Percentiles rank a stretch among this genome's conserved stretches.
These are phyloP conservation scores for Oligia latruncula DNA, from an alignment of 2,888 invertebrate genomes.

Conservation along the genomic window DNA sequence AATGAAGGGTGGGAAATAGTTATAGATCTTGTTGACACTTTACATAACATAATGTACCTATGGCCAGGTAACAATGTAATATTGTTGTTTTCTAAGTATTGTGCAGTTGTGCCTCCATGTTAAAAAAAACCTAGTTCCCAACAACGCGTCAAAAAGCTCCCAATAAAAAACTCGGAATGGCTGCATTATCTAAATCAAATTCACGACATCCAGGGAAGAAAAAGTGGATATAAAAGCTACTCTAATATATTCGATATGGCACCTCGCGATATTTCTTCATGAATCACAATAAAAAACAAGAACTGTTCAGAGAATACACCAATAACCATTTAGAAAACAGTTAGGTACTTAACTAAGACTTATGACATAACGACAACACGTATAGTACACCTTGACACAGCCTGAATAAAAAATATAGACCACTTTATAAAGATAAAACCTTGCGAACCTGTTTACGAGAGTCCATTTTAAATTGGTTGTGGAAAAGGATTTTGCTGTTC, in stretches of 20 bases:
- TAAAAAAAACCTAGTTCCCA: too few relatives aligned
- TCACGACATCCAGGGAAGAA: neutral
- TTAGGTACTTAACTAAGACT: too few relatives aligned
- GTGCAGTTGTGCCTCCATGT: too few relatives aligned
- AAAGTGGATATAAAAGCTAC: neutral
- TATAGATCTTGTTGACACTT: neutral
- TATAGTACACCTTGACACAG: neutral
- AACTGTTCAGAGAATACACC: neutral
- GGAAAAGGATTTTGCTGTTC: constrained; percentile 34
- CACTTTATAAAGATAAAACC: neutral
- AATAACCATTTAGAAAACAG: neutral
- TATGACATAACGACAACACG: too few relatives aligned
- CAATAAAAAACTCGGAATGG: too few relatives aligned
- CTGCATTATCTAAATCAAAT: neutral
- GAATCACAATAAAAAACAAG: neutral
- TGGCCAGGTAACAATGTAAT: neutral
- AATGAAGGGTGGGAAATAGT: neutral
- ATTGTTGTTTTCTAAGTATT: neutral
- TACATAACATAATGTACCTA: neutral
- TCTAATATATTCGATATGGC: neutral
- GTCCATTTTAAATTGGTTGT: constrained; percentile 10
- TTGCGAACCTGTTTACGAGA: neutral
- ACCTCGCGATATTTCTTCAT: neutral
- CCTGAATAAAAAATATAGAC: neutral
- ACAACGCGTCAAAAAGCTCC: too few relatives aligned